Conservation (phyloP, 1,140 invertebrate genomes). For the Bombus haemorrhoidalis region DNA sequence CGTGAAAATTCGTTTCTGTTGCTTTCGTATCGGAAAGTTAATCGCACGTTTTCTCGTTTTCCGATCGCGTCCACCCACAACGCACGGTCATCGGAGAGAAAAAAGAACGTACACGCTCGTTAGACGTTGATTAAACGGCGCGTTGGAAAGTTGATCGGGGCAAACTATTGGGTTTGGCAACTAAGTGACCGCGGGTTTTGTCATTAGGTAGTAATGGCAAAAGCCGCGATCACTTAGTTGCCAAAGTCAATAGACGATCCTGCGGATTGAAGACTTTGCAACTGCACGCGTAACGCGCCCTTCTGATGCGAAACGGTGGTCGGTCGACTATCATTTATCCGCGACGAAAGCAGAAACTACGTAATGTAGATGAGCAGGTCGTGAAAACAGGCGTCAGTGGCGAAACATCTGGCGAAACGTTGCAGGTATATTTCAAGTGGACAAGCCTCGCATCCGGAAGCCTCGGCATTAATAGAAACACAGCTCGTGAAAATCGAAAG, state of each 20-base stretch:
- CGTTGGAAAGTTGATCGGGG: fast-evolving
- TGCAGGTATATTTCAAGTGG: constrained; percentile 27
- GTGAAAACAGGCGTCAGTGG: background rate
- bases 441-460: background rate
- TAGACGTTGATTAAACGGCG: background rate
- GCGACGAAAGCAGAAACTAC: background rate
- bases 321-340: background rate
- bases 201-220: fast-evolving
- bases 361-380: background rate
- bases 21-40: too few relatives aligned
- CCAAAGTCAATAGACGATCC: too few relatives aligned
- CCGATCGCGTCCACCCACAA: background rate
- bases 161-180: too few relatives aligned
- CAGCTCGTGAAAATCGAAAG: background rate
- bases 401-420: background rate
- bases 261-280: too few relatives aligned
- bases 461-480: background rate
- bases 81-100: too few relatives aligned
- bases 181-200: too few relatives aligned
- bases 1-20: too few relatives aligned
- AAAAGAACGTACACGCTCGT: background rate
- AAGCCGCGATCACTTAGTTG: too few relatives aligned
- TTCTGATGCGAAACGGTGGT: too few relatives aligned
- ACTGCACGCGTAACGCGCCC: too few relatives aligned
- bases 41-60: too few relatives aligned